Conservation (phyloP, 2,797 vertebrate species). For the Enteromius paludinosus region DNA sequence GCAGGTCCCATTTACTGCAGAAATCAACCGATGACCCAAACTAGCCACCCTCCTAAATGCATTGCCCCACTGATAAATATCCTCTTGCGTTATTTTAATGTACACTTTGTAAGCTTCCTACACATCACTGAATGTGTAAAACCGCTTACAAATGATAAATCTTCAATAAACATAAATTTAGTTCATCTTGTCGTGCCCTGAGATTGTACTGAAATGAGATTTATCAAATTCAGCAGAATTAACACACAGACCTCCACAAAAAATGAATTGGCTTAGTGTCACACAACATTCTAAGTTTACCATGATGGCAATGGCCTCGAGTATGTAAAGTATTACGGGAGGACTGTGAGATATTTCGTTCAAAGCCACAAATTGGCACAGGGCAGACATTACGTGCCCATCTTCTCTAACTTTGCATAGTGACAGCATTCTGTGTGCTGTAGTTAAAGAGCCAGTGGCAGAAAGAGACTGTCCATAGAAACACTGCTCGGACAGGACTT, state of each 20-base stretch:
- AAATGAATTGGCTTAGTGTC: neutral
- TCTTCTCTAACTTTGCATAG: conserved; percentile 79
- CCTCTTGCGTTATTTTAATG: conserved; percentile 15
- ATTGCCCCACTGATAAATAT: conserved; percentile 33
- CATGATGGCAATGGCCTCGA: conserved; percentile 13
- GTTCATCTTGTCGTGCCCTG: conserved; percentile 76
- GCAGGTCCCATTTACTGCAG: conserved; percentile 54
- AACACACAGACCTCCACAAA: conserved; percentile 50
- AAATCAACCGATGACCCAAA: conserved; percentile 44
- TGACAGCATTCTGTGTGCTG: conserved; percentile 73
- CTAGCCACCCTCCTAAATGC: conserved; percentile 4
- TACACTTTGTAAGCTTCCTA: neutral
- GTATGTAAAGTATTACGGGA: conserved; percentile 28
- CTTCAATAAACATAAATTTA: conserved; percentile 48
- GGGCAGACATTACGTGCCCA: conserved; percentile 31
- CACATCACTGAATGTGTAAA: conserved; percentile 6
- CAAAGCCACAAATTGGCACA: conserved; percentile 65
- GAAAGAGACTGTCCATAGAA: conserved; percentile 37
- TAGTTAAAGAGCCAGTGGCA: conserved; percentile 49
- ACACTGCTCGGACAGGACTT: conserved; percentile 42
- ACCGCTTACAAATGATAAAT: neutral
- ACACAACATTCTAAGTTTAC: conserved; percentile 8
- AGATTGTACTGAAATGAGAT: conserved; percentile 71
- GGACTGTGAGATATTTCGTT: conserved; percentile 50
- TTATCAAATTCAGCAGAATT: conserved; percentile 67